A percentile compares a stretch with the other conserved stretches of the same genome.
These are phyloP conservation scores for Cavia porcellus DNA, from an alignment of 2,113 vertebrate genomes.

Conservation along the genomic window DNA sequence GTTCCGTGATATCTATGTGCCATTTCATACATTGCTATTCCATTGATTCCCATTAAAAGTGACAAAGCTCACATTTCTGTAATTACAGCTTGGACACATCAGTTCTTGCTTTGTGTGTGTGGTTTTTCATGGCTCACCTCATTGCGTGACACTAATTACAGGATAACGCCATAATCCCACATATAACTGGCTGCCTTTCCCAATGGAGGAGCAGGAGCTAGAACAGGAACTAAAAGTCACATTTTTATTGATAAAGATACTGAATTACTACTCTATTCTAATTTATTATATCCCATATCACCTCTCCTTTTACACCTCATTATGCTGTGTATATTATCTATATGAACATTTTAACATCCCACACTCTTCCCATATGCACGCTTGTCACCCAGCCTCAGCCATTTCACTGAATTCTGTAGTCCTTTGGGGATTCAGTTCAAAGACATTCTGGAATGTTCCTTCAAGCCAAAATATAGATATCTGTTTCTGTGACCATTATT, in stretches of 20 bases:
- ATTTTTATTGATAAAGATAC: not conserved
- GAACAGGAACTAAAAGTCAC: not conserved
- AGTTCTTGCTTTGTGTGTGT: not conserved
- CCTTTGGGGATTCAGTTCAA: not conserved
- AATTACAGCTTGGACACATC: not conserved
- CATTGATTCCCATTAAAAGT: not conserved
- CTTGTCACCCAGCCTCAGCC: not conserved
- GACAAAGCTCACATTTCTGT: not conserved
- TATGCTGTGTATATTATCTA: not conserved
- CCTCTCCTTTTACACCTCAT: not conserved
- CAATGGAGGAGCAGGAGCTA: no score
- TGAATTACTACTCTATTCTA: not conserved
- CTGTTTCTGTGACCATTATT: constrained; percentile 42
- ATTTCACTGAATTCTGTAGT: not conserved
- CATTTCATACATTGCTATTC: not conserved
- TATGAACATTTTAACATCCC: not conserved
- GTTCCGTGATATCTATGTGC: not conserved
- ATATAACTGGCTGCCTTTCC: not conserved
- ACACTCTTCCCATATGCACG: no score
- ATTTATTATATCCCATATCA: not conserved
- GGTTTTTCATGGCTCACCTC: not conserved
- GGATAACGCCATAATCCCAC: not conserved
- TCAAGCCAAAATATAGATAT: constrained; percentile 1
- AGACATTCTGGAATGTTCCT: not conserved
- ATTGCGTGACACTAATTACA: not conserved